Evolutionary conservation across 1,140 invertebrate genomes (phyloP).

Genomic region (Megalopta genalis): DNA sequence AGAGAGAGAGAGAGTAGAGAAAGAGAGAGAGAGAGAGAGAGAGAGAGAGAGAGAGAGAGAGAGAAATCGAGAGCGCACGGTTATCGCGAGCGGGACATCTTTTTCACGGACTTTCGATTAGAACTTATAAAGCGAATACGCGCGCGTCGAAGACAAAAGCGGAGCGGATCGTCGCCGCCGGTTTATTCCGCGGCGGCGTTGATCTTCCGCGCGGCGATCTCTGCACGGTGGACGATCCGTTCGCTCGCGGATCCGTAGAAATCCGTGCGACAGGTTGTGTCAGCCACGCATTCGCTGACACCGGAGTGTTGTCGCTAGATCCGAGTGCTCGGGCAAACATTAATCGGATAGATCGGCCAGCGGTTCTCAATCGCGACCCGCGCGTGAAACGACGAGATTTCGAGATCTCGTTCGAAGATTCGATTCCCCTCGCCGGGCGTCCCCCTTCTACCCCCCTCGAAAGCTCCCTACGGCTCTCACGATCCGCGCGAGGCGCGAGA

Average conservation of each 20-base stretch:
- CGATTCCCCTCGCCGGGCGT: background rate
- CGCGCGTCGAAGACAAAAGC: too few species aligned
- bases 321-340: background rate
- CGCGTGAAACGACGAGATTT: background rate
- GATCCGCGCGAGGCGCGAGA: background rate
- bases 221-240: too few species aligned
- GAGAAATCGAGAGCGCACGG: too few species aligned
- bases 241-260: background rate
- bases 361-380: background rate
- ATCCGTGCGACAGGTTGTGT: background rate
- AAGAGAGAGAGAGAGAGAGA: too few species aligned
- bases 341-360: background rate
- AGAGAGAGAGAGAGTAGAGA: too few species aligned
- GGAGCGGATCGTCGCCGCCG: too few species aligned
- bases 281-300: background rate
- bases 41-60: too few species aligned
- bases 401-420: background rate
- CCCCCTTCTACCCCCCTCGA: background rate
- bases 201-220: background rate
- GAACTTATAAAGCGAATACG: too few species aligned
- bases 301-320: background rate
- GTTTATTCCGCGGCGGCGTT: background rate
- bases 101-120: too few species aligned
- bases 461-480: background rate
- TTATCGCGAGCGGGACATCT: too few species aligned